A percentile compares a stretch with the other conserved stretches of the same genome.
Conservation (phyloP, 2,797 vertebrate species). For the Natrix natrix region DNA sequence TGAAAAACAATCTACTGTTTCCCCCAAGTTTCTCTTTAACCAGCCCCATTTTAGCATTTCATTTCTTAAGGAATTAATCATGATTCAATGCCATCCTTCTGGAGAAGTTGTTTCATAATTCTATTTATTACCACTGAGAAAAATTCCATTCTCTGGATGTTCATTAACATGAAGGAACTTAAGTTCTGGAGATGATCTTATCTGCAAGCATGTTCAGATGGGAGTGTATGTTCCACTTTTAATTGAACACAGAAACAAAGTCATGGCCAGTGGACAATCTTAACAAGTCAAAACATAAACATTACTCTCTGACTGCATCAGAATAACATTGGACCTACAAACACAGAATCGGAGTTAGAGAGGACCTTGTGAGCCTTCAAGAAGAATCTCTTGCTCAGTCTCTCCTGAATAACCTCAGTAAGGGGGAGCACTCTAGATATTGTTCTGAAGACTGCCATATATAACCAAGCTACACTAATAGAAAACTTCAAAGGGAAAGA, state of each 20-base stretch:
- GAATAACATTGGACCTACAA: background rate
- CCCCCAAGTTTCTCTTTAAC: background rate
- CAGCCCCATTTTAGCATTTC: background rate
- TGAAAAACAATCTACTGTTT: background rate
- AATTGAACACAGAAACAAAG: background rate
- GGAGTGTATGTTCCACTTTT: background rate
- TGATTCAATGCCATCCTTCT: background rate
- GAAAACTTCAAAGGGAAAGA: background rate
- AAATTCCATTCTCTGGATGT: background rate
- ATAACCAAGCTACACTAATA: background rate
- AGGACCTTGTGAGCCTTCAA: background rate
- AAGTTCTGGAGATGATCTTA: background rate
- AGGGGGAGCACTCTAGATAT: background rate
- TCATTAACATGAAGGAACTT: background rate
- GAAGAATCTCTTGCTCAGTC: background rate
- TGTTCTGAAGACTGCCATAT: background rate
- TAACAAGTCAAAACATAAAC: background rate
- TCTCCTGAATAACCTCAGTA: background rate
- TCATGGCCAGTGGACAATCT: background rate
- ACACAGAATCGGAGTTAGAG: background rate
- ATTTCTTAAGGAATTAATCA: background rate
- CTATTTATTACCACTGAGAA: background rate
- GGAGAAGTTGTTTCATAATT: background rate
- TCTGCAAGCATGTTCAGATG: background rate
- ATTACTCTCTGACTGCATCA: background rate